Percentiles rank a stretch among this genome's conserved stretches.
These are phyloP conservation scores for Dreissena polymorpha DNA, from an alignment of 1,140 invertebrate genomes.

Conservation along the genomic window DNA sequence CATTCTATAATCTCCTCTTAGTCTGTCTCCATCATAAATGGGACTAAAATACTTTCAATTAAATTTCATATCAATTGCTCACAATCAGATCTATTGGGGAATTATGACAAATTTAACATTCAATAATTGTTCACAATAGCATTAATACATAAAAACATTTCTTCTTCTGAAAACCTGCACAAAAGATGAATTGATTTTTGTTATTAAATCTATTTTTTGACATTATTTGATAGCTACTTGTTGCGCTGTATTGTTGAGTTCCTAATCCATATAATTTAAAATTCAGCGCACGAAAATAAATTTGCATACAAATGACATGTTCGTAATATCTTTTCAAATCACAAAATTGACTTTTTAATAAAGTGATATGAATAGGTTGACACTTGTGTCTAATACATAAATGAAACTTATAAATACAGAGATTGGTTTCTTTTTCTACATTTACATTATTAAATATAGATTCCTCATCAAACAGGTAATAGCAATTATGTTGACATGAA, in stretches of 20 bases:
- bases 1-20: slow-evolving; percentile 20
- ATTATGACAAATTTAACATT: slow-evolving; percentile 44
- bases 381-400: too few species aligned
- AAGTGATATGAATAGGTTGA: background rate
- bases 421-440: too few species aligned
- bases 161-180: slow-evolving; percentile 9
- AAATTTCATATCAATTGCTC: slow-evolving; percentile 22
- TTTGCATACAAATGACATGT: slow-evolving; percentile 55
- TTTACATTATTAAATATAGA: too few species aligned
- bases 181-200: slow-evolving; percentile 57
- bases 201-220: slow-evolving; percentile 53
- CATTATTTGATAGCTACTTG: slow-evolving; percentile 41
- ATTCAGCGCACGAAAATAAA: slow-evolving; percentile 38
- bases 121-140: slow-evolving; percentile 50
- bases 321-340: slow-evolving; percentile 36
- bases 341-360: slow-evolving; percentile 31
- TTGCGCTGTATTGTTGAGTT: slow-evolving; percentile 29
- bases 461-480: too few species aligned
- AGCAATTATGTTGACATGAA: too few species aligned
- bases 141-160: slow-evolving; percentile 47
- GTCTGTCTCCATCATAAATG: slow-evolving; percentile 16
- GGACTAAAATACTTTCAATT: slow-evolving; percentile 35
- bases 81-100: slow-evolving; percentile 32
- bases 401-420: too few species aligned
- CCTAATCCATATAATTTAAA: slow-evolving; percentile 34